Conservation (phyloP, 2,888 invertebrate genomes). For the Harpalus rufipes region DNA sequence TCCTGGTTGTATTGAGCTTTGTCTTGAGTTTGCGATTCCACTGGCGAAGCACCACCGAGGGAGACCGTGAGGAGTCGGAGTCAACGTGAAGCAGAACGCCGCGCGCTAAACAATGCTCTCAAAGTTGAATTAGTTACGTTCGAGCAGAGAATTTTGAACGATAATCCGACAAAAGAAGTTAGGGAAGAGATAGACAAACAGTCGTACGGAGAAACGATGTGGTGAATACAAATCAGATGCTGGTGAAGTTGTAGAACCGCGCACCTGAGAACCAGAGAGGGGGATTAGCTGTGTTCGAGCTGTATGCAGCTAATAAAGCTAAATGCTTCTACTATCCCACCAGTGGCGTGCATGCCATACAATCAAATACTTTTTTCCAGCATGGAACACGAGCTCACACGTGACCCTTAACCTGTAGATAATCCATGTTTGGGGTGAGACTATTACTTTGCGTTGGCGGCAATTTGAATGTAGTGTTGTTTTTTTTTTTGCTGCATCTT, state of each 20-base stretch:
- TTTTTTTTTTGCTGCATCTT: no score
- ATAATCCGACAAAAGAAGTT: slow-evolving; percentile 77
- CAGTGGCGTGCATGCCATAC: not conserved
- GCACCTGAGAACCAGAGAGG: slow-evolving; percentile 13
- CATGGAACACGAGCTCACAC: no score
- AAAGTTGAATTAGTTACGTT: slow-evolving; percentile 78
- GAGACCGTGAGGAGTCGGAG: slow-evolving; percentile 31
- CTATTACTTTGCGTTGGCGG: no score
- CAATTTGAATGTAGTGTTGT: no score
- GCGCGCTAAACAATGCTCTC: slow-evolving; percentile 76
- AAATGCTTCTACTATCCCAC: not conserved
- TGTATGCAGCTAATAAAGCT: slow-evolving; percentile 6
- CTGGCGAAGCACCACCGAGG: slow-evolving; percentile 68
- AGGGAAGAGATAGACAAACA: slow-evolving; percentile 69
- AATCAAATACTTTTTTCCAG: no score
- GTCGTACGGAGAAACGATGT: slow-evolving; percentile 60
- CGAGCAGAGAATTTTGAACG: slow-evolving; percentile 77
- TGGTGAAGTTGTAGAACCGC: slow-evolving; percentile 7
- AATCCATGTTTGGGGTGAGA: no score
- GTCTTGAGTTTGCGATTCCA: slow-evolving; percentile 69
- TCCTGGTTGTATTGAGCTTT: slow-evolving; percentile 15
- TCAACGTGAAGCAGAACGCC: slow-evolving; percentile 51
- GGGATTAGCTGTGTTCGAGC: slow-evolving; percentile 5
- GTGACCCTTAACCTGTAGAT: no score
- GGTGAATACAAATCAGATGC: slow-evolving; percentile 61